Evolutionary conservation across 2,888 invertebrate genomes (phyloP).

Genomic region (Drosophila glabriapex): DNA sequence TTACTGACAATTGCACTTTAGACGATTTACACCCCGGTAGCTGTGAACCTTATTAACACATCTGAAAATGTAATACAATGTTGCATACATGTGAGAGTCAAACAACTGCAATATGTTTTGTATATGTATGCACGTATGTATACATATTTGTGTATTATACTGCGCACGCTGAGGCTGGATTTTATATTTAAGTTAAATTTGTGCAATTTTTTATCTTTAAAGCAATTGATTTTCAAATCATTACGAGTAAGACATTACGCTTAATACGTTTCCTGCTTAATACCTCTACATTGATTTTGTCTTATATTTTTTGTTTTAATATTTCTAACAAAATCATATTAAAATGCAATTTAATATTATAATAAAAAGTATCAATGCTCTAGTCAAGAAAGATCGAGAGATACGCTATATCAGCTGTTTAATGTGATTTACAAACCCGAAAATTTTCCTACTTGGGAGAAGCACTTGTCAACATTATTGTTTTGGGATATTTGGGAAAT

Average conservation of each 20-base stretch:
- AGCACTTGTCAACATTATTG: no score
- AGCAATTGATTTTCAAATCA: background rate
- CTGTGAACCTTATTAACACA: constrained; percentile 57
- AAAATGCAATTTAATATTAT: no score
- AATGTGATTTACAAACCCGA: no score
- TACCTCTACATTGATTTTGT: no score
- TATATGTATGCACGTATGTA: background rate
- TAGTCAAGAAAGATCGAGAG: no score
- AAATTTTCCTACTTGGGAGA: no score
- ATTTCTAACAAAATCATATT: no score
- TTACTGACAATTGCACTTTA: constrained; percentile 68
- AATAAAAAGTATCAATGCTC: no score
- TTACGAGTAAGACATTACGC: background rate
- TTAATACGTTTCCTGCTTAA: no score
- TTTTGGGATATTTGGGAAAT: background rate
- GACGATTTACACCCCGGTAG: constrained; percentile 50
- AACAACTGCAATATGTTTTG: constrained; percentile 3
- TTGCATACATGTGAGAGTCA: constrained; percentile 4
- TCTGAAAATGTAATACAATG: constrained; percentile 55
- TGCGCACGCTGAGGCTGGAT: background rate
- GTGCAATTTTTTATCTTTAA: background rate
- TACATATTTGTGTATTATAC: background rate
- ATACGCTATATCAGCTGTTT: no score
- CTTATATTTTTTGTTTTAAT: no score
- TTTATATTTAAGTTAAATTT: background rate